Base-by-base conservation (phyloP, 2,797 vertebrate species). In the Eupleurogrammus muticus region DNA sequence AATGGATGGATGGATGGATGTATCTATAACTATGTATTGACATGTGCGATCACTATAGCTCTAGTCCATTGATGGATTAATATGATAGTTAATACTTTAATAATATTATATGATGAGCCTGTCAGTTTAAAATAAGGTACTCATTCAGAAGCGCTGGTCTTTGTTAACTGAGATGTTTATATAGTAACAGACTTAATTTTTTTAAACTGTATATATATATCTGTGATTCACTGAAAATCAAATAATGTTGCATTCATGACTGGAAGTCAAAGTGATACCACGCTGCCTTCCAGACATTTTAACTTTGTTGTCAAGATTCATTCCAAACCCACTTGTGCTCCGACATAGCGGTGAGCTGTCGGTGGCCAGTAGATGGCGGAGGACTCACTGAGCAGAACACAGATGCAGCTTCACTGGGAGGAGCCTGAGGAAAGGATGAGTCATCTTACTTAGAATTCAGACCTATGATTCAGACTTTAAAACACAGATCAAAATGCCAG, bases 371-470 rank as follows among this genome's bases (percentile, higher is more conserved):
- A 91, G 92, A 70, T 90, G 91, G 91, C 88, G 73, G 76, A 62
- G 46, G 34, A 60, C 59, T 72, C 78, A 5, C 21, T 36, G 40
- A 63, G 35, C 60, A 59, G 61, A 60, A 66, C 23, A 46, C 38
- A 44, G 24, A 23, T 68, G 62, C 47, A 62, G 32, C 72, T 82
- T 76, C 61, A 35, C 65, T 35, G 76, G 77, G 85, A 83, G 83
- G 85, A 46, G 79, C 54, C 75, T 52, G 73, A 75, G 76, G 68
- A 86, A 76, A 69, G 84, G 84, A 91, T 92, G 92, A 93, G 73
- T 92, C 92, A 92, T 85, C 87, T 71, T 59, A 75, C 81, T 89
- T 75, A 76, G 78, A 84, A 87, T 90, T 81, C 84, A 28, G 28
- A 75, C 80, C 88, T 75, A 76, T 76, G 83, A 87, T 90, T 81